Percentiles rank a stretch among this genome's conserved stretches.
Conservation (phyloP, 2,888 invertebrate genomes). For the Synergus gifuensis region DNA sequence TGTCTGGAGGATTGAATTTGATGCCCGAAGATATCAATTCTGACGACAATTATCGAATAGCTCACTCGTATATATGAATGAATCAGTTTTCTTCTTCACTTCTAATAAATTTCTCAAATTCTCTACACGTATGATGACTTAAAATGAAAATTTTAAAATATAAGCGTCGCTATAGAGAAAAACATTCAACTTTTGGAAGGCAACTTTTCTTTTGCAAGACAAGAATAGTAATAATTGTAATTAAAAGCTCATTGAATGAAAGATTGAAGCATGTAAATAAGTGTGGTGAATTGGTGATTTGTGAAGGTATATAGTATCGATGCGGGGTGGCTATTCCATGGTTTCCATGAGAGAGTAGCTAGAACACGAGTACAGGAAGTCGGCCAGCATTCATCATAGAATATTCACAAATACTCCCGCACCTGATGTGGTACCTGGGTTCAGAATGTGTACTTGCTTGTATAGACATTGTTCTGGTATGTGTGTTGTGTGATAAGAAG, state of each 20-base stretch:
- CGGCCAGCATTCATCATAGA: not conserved
- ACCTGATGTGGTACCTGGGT: not conserved
- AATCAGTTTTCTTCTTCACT: not conserved
- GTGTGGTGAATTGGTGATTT: no score
- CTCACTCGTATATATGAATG: not conserved
- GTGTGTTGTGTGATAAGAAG: slow-evolving; percentile 72
- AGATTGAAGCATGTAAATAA: no score
- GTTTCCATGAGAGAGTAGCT: not conserved
- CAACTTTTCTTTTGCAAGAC: no score
- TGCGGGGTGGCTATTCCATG: not conserved
- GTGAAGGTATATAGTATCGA: no score
- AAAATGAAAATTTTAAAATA: no score
- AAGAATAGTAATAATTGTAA: no score
- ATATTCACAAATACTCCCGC: not conserved
- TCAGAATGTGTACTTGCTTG: no score
- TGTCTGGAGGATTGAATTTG: not conserved
- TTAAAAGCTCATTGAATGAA: no score
- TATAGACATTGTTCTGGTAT: slow-evolving; percentile 40
- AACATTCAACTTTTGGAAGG: no score
- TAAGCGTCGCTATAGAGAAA: no score
- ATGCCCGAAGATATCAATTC: not conserved
- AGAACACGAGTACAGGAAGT: not conserved
- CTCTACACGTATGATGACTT: no score
- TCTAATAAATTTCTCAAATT: not conserved
- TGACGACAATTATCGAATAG: not conserved